A percentile compares a stretch with the other conserved stretches of the same genome.
phyloP scores from a whole-genome alignment of 2,797 vertebrate species.

The Aphelocoma californica region DNA sequence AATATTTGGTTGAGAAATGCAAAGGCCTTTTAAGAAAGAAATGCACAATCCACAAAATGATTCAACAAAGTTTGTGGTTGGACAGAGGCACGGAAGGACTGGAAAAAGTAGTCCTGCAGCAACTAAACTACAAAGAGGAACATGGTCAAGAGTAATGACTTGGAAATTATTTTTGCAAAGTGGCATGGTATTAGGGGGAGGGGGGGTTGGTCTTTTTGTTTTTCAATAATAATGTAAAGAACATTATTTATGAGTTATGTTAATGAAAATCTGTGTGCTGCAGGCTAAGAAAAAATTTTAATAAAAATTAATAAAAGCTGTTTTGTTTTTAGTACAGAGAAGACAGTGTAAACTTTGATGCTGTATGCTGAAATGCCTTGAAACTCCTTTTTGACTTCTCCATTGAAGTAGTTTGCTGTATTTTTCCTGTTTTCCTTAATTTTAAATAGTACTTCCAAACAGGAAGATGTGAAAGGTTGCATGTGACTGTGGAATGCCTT shows the following conservation, averaged over 20 bases:
- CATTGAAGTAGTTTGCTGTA: not conserved
- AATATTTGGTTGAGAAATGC: slow-evolving; percentile 26
- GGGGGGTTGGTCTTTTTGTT: too few species aligned
- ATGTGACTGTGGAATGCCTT: not conserved
- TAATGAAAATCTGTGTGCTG: not conserved
- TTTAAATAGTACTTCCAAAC: not conserved
- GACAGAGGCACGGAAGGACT: not conserved
- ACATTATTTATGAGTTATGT: not conserved
- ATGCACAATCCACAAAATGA: slow-evolving; percentile 1
- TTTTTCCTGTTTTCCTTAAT: not conserved
- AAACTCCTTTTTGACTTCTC: not conserved
- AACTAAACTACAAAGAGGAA: slow-evolving; percentile 8
- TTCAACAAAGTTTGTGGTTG: slow-evolving; percentile 34
- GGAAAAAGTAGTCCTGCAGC: not conserved
- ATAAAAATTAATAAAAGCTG: not conserved
- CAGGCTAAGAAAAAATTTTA: not conserved
- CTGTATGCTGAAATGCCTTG: not conserved
- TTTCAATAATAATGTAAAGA: not conserved
- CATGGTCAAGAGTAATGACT: not conserved
- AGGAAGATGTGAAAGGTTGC: not conserved
- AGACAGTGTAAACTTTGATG: not conserved
- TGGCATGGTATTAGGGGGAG: not conserved
- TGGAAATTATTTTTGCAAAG: slow-evolving; percentile 9
- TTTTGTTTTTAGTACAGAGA: not conserved
- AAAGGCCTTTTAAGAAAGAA: slow-evolving; percentile 19